These are phyloP conservation scores for Conger conger DNA, from an alignment of 2,113 vertebrate genomes.

Conservation along the genomic window DNA sequence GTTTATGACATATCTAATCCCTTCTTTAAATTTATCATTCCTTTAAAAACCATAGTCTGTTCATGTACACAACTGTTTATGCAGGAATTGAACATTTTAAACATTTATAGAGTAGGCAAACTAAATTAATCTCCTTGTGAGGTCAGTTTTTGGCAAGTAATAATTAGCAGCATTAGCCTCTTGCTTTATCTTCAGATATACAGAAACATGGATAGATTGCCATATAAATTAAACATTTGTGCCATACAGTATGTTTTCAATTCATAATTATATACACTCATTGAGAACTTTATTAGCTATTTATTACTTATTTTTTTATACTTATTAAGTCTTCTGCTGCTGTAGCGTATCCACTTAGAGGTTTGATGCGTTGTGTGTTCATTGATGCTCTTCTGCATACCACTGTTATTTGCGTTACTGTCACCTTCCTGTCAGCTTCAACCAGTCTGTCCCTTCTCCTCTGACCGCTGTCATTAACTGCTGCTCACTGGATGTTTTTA, in stretches of 20 bases:
- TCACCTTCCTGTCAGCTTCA: too few relatives aligned
- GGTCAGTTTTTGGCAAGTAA: not conserved
- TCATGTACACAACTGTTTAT: not conserved
- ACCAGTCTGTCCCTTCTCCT: too few relatives aligned
- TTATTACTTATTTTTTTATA: too few relatives aligned
- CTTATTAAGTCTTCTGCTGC: too few relatives aligned
- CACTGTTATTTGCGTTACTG: too few relatives aligned
- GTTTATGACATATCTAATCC: not conserved
- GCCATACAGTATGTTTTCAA: not conserved
- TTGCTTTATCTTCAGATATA: not conserved
- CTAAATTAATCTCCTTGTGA: not conserved
- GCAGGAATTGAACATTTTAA: not conserved
- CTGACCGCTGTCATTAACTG: too few relatives aligned
- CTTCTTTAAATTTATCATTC: not conserved
- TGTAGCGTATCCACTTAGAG: too few relatives aligned
- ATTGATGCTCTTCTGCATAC: too few relatives aligned
- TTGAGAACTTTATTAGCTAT: too few relatives aligned
- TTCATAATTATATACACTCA: not conserved
- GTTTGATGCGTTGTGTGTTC: too few relatives aligned
- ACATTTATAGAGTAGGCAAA: not conserved
- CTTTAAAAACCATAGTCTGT: not conserved
- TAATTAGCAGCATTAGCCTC: not conserved
- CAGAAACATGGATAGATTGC: not conserved
- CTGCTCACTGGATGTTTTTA: too few relatives aligned
- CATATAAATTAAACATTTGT: not conserved